Evolutionary conservation across 2,888 invertebrate species (phyloP), one percentile per base, ranked within the genome.

Genomic region (Eristalis arbustorum): DNA sequence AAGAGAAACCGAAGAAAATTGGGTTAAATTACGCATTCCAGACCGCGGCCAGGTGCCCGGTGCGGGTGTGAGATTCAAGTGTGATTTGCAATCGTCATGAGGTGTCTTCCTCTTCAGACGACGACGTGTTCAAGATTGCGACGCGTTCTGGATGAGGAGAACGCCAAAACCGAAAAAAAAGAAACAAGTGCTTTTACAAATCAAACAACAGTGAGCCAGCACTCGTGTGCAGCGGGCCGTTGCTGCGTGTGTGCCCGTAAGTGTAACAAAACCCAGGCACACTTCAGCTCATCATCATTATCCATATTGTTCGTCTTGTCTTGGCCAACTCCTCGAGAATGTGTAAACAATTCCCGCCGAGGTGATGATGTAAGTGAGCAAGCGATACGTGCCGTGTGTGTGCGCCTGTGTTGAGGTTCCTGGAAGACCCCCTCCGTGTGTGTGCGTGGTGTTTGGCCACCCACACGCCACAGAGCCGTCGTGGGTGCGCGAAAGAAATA

Each of bases 251-350:
- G 31, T 49, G 18, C 18, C 49, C 18, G 23, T 31, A 23, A 11
- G 23, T 42, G 22, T 42, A 75, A 67, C 66, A 67, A 75, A 61
- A 67, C 59, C 49, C 67, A 42, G 31, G 13, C 75, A 34, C 67
- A 75, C 67, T 67, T 40, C 67, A 67, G 18, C 8, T 67, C 25
- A 40, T 61, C 66, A 75, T 61, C 66, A 75, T 67, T 40, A 67
- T 67, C 67, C 31, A 68, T 25, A 49, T 61, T 8, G 59, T 42
- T 42, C n/a, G 14, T 40, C n/a, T 6, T 42, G 18, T 18, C 49
- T 49, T 49, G 49, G 49, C 18, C 18, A 49, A 18, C n/a, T 49
- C 42, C 4, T 49, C 49, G 18, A 18, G 18, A 31, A 49, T 49
- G 18, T 49, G 49, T 49, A 49, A 49, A 49, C 49, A 49, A 18